Evolutionary conservation across 1,140 invertebrate genomes (phyloP).

Genomic region (Rhopalosiphum padi): DNA sequence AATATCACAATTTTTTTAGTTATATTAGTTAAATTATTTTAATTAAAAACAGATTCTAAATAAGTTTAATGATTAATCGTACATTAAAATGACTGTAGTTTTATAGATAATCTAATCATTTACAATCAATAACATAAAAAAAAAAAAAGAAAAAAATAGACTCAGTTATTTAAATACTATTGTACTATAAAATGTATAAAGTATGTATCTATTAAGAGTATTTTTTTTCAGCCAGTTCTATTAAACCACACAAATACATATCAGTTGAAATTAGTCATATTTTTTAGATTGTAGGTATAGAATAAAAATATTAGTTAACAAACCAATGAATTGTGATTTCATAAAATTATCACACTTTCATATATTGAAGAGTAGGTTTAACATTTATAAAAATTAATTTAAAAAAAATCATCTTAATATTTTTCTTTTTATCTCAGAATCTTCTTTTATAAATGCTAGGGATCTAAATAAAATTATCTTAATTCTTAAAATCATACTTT

Average conservation of each 20-base stretch:
- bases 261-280: neutral
- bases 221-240: neutral
- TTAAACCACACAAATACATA: neutral
- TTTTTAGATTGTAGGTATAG: neutral
- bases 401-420: neutral
- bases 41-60: too few species aligned
- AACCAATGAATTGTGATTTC: neutral
- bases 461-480: neutral
- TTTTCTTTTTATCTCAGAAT: neutral
- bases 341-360: neutral
- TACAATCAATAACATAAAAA: too few species aligned
- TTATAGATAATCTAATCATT: too few species aligned
- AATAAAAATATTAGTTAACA: neutral
- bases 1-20: too few species aligned
- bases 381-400: neutral
- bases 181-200: too few species aligned
- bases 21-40: too few species aligned
- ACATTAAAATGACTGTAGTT: too few species aligned
- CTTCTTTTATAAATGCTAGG: neutral
- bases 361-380: neutral
- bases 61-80: too few species aligned
- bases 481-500: neutral
- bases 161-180: too few species aligned
- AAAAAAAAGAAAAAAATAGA: too few species aligned
- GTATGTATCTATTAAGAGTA: too few species aligned